phyloP scores from a whole-genome alignment of 2,113 vertebrate species.

The Malurus elegans region DNA sequence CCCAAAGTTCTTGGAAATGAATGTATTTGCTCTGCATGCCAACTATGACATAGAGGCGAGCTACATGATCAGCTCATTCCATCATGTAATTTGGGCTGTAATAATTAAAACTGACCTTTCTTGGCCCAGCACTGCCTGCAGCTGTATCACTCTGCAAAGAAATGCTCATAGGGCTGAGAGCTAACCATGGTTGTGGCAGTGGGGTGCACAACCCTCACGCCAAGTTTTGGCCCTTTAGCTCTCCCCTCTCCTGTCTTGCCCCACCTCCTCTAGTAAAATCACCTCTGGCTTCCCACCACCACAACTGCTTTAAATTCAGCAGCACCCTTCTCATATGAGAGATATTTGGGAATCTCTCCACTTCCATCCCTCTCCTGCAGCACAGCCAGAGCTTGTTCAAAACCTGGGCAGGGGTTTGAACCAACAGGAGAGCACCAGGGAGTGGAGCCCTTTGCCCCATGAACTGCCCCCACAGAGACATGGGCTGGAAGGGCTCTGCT shows the following conservation, averaged over 20 bases:
- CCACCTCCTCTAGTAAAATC: background rate
- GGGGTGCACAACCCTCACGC: background rate
- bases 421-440: fast-evolving
- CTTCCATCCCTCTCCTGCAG: background rate
- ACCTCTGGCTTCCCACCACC: background rate
- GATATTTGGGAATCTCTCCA: background rate
- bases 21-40: background rate
- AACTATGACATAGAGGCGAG: background rate
- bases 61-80: conserved; percentile 16
- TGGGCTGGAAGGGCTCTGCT: background rate
- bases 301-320: background rate
- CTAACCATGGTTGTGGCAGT: fast-evolving
- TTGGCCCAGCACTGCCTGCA: background rate
- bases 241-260: background rate
- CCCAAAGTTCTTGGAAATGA: background rate
- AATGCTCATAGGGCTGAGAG: background rate
- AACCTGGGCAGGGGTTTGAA: background rate
- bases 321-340: background rate
- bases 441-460: background rate
- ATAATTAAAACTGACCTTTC: background rate
- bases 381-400: background rate
- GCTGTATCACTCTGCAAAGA: background rate
- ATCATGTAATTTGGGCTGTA: background rate
- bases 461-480: background rate
- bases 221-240: background rate